Conservation (phyloP, 2,888 invertebrate species). For the Agrochola lota region DNA sequence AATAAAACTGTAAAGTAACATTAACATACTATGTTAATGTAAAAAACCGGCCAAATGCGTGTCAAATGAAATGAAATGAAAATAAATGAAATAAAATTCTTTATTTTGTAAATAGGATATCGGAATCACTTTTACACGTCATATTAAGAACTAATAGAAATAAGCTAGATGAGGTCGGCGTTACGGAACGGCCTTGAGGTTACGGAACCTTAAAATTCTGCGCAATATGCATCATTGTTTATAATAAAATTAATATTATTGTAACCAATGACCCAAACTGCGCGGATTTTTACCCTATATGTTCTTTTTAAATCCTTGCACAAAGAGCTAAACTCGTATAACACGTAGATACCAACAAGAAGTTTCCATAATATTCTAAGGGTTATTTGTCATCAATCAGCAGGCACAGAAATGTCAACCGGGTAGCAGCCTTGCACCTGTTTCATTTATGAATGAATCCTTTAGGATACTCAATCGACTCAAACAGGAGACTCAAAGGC, state of each 20-base stretch:
- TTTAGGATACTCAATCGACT: constrained; percentile 1
- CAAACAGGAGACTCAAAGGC: constrained; percentile 17
- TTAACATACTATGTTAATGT: not conserved
- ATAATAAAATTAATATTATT: too few species aligned
- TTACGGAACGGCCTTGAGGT: too few species aligned
- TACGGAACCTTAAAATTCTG: too few species aligned
- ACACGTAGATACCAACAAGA: not conserved
- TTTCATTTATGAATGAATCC: constrained; percentile 1
- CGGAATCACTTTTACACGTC: too few species aligned
- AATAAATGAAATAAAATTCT: too few species aligned
- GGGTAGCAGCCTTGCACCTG: not conserved
- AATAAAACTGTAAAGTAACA: not conserved
- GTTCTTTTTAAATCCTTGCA: not conserved
- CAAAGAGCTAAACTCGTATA: not conserved
- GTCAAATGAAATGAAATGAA: too few species aligned
- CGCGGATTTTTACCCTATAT: not conserved
- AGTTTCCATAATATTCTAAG: not conserved
- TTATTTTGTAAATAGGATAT: too few species aligned
- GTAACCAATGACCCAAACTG: too few species aligned
- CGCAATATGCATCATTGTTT: too few species aligned
- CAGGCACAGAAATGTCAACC: not conserved
- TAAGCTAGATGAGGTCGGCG: too few species aligned
- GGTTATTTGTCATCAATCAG: not conserved
- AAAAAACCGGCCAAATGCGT: too few species aligned
- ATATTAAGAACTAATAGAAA: too few species aligned